Evolutionary conservation across 2,797 vertebrate genomes (phyloP), one percentile per base, ranked within the genome.

Genomic region (Pangasius macronema): DNA sequence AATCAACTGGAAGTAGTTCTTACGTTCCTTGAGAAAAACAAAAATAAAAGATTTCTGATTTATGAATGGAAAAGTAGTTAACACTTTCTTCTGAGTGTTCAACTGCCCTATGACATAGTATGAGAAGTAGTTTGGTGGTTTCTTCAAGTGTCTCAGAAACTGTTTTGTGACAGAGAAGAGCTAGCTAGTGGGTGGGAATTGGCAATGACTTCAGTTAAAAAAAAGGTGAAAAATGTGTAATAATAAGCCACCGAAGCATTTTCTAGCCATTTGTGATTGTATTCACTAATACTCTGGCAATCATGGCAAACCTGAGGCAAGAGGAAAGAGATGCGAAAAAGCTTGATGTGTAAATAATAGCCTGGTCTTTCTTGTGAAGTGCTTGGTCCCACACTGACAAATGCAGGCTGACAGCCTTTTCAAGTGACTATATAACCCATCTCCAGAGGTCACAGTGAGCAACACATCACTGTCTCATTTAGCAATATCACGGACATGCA

Each of bases 401-500:
- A 94, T 92, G 91, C 82, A 89, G 80, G 57, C n/a, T 86, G 91
- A 93, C 92, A 70, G 91, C 89, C 67, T 87, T 67, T 83, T 59
- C 42, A 16, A 85, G 86, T 42, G 73, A 73, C 84, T 85, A 72
- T 85, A 67, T 77, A 63, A 84, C 61, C 46, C 75, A 88, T 89
- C 88, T 85, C 57, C 20, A n/a, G 51, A 85, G 87, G 75, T 81
- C 81, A 75, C 59, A 89, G 90, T 67, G 89, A 93, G 91, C 91
- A 91, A 87, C 89, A 92, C 92, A 91, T 91, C 88, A 92, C 88
- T 90, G 91, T 92, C 90, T 95, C 91, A 94, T 93, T 95, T 93
- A 93, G 91, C 93, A 91, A 92, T 85, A 91, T 91, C 92, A 93
- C 91, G 82, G 90, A 92, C 90, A 82, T 63, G 59, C 68, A 85